phyloP scores from a whole-genome alignment of 2,888 invertebrate genomes.

The Agrotis puta region DNA sequence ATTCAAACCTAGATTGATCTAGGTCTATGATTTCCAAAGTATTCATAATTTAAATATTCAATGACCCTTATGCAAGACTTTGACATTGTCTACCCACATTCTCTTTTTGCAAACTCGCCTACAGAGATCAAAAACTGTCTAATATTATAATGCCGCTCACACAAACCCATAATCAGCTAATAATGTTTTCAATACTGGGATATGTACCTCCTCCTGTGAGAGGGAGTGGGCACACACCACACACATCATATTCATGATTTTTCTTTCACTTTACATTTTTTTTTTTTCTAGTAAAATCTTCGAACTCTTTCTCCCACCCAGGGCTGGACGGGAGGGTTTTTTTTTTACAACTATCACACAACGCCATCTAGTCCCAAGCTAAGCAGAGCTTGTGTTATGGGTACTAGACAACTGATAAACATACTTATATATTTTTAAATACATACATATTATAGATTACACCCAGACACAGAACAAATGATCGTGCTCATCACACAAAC shows the following conservation, averaged over 20 bases:
- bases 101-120: slow-evolving; percentile 62
- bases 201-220: neutral
- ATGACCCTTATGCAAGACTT: slow-evolving; percentile 72
- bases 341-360: too few relatives aligned
- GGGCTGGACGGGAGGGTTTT: too few relatives aligned
- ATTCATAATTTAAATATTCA: slow-evolving; percentile 23
- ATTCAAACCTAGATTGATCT: slow-evolving; percentile 4
- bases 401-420: too few relatives aligned
- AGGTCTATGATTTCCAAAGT: neutral
- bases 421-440: too few relatives aligned
- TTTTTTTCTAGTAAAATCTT: neutral
- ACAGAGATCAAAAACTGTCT: slow-evolving; percentile 53
- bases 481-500: too few relatives aligned
- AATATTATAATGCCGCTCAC: slow-evolving; percentile 6
- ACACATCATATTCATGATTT: neutral
- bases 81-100: slow-evolving; percentile 81
- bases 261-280: neutral
- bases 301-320: too few relatives aligned
- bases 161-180: neutral
- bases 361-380: too few relatives aligned
- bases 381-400: too few relatives aligned
- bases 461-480: too few relatives aligned
- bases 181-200: neutral
- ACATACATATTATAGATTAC: too few relatives aligned
- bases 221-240: neutral